Base-by-base conservation (phyloP, 2,797 vertebrate species). In the Octomys mimax region DNA sequence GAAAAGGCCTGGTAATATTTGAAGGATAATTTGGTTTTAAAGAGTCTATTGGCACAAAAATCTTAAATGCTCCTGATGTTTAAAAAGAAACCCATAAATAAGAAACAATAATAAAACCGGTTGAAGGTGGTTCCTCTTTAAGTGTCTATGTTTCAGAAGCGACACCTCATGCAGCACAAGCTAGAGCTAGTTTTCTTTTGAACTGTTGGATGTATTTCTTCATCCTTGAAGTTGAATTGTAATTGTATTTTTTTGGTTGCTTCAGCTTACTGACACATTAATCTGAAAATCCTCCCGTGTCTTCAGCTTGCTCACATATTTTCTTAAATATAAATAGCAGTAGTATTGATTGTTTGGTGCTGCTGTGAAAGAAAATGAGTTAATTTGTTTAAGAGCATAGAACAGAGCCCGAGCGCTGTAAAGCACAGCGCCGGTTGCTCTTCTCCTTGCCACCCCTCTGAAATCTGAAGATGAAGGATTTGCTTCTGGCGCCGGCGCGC, bases 1-100 rank as follows among this genome's bases (percentile, higher is more conserved):
- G 31, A 68, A 42, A 46, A 42, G 33, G 6, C 46, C 18, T 68
- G 28, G 7, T 54, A 61, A 86, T 54, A 62, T 92, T 81, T 78
- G 39, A 92, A 88, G 36, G 19, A 26, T 61, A 79, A 91, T 92
- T 85, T 85, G 12, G 12, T 95, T 96, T 92, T 73, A 26, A 83
- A 95, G 6, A 77, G 77, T 68, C 75, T 87, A 89, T 92, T 85
- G 85, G 88, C 8, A 57, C 0, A 52, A 95, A 92, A 91, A 70
- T 49, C 3, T 79, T 90, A 71, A 96, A 71, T 88, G 28, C 22
- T 91, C 7, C 39, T 77, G 61, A 85, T 9, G 31, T 81, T 13
- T 24, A 62, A n/a, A 77, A 90, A 96, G 52, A 80, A 61, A 92
- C 26, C 64, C 85, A 75, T 52, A 66, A 54, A 33, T 84, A 96